Evolutionary conservation across 1,140 invertebrate species (phyloP).

Genomic region (Goniozus legneri): DNA sequence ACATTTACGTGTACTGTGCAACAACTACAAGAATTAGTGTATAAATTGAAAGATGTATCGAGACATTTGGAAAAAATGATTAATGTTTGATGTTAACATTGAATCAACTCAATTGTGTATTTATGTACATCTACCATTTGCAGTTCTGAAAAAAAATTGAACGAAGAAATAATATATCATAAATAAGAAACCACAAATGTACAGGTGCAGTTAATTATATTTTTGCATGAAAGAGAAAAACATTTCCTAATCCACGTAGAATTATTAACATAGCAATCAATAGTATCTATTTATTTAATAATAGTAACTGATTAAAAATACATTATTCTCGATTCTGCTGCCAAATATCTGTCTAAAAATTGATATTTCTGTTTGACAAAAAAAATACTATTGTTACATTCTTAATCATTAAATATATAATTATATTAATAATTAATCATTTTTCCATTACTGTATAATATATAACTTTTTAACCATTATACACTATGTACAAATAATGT

Average conservation of each 20-base stretch:
- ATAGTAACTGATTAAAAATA: slow-evolving; percentile 49
- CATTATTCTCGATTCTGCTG: slow-evolving; percentile 31
- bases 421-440: slow-evolving; percentile 43
- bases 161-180: slow-evolving; percentile 13
- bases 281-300: slow-evolving; percentile 25
- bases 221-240: slow-evolving; percentile 41
- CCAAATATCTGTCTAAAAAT: slow-evolving; percentile 38
- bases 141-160: slow-evolving; percentile 1
- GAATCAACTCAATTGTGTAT: neutral
- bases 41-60: slow-evolving; percentile 64
- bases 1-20: slow-evolving; percentile 61
- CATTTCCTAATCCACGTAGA: slow-evolving; percentile 32
- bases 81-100: slow-evolving; percentile 23
- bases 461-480: slow-evolving; percentile 43
- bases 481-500: slow-evolving; percentile 49
- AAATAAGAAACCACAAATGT: slow-evolving; percentile 25
- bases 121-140: no score
- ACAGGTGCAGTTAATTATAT: slow-evolving; percentile 43
- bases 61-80: slow-evolving; percentile 60
- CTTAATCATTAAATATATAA: slow-evolving; percentile 40
- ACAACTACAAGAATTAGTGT: slow-evolving; percentile 65
- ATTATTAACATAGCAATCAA: slow-evolving; percentile 32
- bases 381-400: slow-evolving; percentile 31
- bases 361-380: slow-evolving; percentile 36
- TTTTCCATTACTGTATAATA: slow-evolving; percentile 27